Evolutionary conservation across 2,113 vertebrate genomes (phyloP), one percentile per base, ranked within the genome.

Genomic region (Dromiciops gliroides): DNA sequence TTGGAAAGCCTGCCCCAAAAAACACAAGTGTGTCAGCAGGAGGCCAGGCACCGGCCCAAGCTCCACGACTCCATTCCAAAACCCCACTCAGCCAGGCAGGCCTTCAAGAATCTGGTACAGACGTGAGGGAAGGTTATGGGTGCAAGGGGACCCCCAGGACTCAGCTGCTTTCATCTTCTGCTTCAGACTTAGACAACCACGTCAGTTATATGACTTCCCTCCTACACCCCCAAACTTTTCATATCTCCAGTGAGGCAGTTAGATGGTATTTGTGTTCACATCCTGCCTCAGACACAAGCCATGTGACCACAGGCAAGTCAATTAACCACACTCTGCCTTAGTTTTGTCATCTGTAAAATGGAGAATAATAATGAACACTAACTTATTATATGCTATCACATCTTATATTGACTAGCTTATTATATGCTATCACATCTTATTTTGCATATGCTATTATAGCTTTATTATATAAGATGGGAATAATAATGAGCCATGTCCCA

Each of bases 1-100:
- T 83, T 83, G 67, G 67, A 83, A 83, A 83, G 67, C n/a, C 67
- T 83, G 67, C n/a, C n/a, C n/a, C n/a, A 83, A 83, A 83, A 83
- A 83, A 83, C 1, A 2, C 4, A 91, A 7, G 0, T 16, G 1
- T 7, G 28, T 0, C 3, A 89, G 60, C 89, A 48, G 95, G 89
- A 95, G 60, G 37, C 67, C 44, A 44, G 67, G 67, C 67, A 0
- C 67, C 1, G 67, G n/a, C 67, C 67, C 67, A 83, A 83, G 67
- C 67, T 44, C 37, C 9, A 44, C n/a, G 44, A n/a, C 67, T 83
- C 67, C 6, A 19, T 83, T 83, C 67, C 67, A 83, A 83, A 83
- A 83, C 19, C 5, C 67, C 0, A 22, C n/a, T 83, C 67, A n/a
- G 60, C 31, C 56, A 22, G 37, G n/a, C n/a, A 83, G n/a, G n/a